Evolutionary conservation across 2,797 vertebrate genomes (phyloP).

Genomic region (Bradypodion pumilum): DNA sequence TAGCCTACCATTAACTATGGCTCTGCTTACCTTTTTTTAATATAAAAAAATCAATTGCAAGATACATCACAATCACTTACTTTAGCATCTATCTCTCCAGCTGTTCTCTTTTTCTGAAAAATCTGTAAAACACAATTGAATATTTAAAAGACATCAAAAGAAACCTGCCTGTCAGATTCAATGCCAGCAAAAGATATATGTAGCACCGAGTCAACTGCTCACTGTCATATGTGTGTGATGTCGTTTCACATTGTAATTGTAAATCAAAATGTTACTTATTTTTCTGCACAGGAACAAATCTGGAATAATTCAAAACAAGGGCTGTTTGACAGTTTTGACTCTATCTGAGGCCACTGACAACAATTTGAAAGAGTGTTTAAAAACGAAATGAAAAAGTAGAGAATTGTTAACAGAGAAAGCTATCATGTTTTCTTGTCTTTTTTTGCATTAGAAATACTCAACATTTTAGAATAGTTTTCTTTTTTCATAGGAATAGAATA

Average conservation of each 20-base stretch:
- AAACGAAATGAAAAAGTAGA: not conserved
- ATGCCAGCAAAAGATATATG: not conserved
- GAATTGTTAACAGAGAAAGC: not conserved
- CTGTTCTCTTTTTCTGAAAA: not conserved
- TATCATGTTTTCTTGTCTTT: not conserved
- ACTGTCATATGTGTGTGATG: not conserved
- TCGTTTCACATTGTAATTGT: conserved; percentile 19
- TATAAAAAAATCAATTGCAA: no score
- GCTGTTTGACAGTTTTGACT: not conserved
- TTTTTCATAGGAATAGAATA: not conserved
- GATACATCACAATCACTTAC: no score
- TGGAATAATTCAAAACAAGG: conserved; percentile 19
- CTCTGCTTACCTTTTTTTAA: no score
- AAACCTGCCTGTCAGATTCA: not conserved
- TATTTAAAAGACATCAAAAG: not conserved
- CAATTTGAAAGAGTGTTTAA: not conserved
- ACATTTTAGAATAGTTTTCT: not conserved
- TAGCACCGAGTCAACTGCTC: not conserved
- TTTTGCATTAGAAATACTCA: not conserved
- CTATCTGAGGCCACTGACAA: not conserved
- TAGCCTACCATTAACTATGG: no score
- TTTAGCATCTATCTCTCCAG: not conserved
- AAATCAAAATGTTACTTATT: conserved; percentile 17
- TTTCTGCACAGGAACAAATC: not conserved
- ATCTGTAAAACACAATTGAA: not conserved